Conservation (phyloP, 2,113 vertebrate genomes). For the Myocastor coypus region DNA sequence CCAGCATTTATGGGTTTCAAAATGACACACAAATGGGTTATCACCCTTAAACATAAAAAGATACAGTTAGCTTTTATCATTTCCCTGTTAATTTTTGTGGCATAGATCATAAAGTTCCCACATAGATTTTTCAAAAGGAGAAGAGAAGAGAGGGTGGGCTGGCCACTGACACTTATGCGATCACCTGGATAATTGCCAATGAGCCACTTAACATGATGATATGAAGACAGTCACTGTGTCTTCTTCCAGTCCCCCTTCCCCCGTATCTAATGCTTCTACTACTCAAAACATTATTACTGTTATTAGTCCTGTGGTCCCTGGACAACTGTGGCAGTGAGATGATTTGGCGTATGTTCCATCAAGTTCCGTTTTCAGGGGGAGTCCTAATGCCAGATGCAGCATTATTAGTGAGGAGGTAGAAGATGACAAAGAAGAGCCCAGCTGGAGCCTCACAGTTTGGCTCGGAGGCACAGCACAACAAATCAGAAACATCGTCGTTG, state of each 20-base stretch:
- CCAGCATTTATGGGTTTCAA: constrained; percentile 30
- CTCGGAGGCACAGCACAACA: not conserved
- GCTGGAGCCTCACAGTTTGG: not conserved
- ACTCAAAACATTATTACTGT: constrained; percentile 5
- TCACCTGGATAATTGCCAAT: constrained; percentile 59
- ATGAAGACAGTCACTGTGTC: not conserved
- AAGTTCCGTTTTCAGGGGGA: not conserved
- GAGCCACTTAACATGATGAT: not conserved
- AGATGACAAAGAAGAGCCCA: not conserved
- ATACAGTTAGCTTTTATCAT: constrained; percentile 34
- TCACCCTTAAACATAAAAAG: constrained; percentile 15
- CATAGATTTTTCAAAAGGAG: not conserved
- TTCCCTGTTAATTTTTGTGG: constrained; percentile 37
- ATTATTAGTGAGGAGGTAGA: not conserved
- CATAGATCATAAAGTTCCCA: not conserved
- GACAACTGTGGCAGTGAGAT: not conserved
- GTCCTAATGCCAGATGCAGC: not conserved
- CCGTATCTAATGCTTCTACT: constrained; percentile 2
- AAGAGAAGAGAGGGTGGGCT: not conserved
- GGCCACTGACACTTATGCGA: not conserved
- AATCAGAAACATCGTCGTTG: not conserved
- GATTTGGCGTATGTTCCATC: not conserved
- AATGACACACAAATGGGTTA: constrained; percentile 40
- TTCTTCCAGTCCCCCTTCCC: not conserved
- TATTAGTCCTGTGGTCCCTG: not conserved